Conservation (phyloP, 2,888 invertebrate genomes). For the Folsomia candida region DNA sequence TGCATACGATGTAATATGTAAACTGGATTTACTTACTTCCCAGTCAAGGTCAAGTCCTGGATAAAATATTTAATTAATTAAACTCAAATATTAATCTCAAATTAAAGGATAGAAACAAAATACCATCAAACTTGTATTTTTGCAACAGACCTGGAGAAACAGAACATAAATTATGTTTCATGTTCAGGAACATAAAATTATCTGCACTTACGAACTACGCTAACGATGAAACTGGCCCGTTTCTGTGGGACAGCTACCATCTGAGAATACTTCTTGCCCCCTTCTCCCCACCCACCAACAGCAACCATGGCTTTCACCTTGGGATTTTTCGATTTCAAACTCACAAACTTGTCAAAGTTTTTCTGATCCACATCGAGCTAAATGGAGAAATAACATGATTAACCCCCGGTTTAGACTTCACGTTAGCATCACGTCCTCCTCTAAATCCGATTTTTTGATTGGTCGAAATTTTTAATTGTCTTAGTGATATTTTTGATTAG, state of each 20-base stretch:
- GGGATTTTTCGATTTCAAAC: conserved; percentile 51
- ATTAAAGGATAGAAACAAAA: too few relatives aligned
- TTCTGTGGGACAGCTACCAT: conserved; percentile 38
- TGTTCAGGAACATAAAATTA: not conserved
- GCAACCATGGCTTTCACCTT: conserved; percentile 51
- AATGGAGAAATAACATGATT: conserved; percentile 1
- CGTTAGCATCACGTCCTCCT: too few relatives aligned
- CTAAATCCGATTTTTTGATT: too few relatives aligned
- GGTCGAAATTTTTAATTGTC: too few relatives aligned
- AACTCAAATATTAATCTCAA: too few relatives aligned
- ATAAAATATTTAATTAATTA: too few relatives aligned
- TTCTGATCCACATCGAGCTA: conserved; percentile 48
- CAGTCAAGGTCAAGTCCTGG: conserved; percentile 84
- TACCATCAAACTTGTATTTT: conserved; percentile 76
- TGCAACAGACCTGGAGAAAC: conserved; percentile 60
- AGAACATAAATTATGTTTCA: not conserved
- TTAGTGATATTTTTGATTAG: too few relatives aligned
- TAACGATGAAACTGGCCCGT: conserved; percentile 38
- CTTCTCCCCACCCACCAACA: conserved; percentile 52
- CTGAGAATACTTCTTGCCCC: conserved; percentile 45
- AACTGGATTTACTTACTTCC: too few relatives aligned
- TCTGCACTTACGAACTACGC: conserved; percentile 38
- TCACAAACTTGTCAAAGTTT: conserved; percentile 52
- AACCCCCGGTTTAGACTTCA: too few relatives aligned
- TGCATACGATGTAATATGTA: too few relatives aligned